Conservation (phyloP, 2,888 invertebrate genomes). For the Pristionchus mayeri region DNA sequence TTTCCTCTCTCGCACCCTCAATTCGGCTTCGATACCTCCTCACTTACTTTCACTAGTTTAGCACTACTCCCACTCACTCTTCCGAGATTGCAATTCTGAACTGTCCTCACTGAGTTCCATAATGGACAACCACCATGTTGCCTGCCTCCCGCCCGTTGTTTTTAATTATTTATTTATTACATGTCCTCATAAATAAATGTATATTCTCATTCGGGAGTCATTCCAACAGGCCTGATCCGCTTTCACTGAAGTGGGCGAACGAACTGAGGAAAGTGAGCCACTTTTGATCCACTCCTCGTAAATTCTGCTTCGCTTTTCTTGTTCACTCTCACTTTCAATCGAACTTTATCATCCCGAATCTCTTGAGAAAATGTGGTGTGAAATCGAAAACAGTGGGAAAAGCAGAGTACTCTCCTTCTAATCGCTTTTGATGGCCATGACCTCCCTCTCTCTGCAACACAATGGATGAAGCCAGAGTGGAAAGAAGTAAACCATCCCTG, state of each 20-base stretch:
- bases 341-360: not conserved
- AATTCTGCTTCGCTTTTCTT: slow-evolving; percentile 21
- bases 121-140: not conserved
- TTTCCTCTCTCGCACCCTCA: slow-evolving; percentile 21
- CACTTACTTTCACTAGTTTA: slow-evolving; percentile 13
- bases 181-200: slow-evolving; percentile 1
- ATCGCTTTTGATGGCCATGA: slow-evolving; percentile 6
- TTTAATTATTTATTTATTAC: not conserved
- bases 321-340: slow-evolving; percentile 24
- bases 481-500: slow-evolving; percentile 36
- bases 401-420: slow-evolving; percentile 1
- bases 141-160: not conserved
- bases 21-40: not conserved
- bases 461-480: slow-evolving; percentile 2
- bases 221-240: not conserved
- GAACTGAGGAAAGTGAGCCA: slow-evolving; percentile 32
- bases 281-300: not conserved
- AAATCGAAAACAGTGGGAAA: not conserved
- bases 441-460: slow-evolving; percentile 21
- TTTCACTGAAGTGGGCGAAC: slow-evolving; percentile 10
- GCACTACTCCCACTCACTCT: not conserved
- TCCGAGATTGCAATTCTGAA: not conserved
- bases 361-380: no score
- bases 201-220: not conserved
- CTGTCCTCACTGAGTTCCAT: not conserved